Conservation (phyloP, 2,113 vertebrate genomes). For the Mormyrus iriodes region DNA sequence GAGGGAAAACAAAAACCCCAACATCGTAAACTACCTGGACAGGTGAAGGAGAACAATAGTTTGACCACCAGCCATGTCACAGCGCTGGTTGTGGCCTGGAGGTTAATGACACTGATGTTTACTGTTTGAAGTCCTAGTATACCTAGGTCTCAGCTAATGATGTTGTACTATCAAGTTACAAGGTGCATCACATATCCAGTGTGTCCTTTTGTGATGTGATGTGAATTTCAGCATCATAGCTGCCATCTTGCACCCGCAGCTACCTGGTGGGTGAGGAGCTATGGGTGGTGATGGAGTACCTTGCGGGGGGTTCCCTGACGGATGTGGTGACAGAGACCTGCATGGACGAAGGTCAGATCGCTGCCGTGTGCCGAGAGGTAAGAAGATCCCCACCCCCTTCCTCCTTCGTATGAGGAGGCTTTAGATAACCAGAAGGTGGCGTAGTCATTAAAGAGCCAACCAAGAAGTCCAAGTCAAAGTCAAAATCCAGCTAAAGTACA, state of each 20-base stretch:
- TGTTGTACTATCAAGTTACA: not conserved
- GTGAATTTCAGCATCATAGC: not conserved
- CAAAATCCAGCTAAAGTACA: not conserved
- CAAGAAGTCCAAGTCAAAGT: not conserved
- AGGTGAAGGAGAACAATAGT: constrained; percentile 61
- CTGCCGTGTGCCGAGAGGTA: constrained; percentile 94
- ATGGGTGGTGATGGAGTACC: constrained; percentile 98
- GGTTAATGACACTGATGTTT: not conserved
- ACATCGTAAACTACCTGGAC: constrained; percentile 97
- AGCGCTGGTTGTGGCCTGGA: not conserved
- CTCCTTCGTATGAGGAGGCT: not conserved
- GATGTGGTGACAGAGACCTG: constrained; percentile 94
- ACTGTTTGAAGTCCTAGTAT: not conserved
- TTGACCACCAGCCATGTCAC: not conserved
- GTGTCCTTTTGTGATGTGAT: not conserved
- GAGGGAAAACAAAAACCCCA: constrained; percentile 99
- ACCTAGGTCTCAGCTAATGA: not conserved
- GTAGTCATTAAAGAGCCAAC: not conserved
- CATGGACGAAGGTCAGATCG: constrained; percentile 96
- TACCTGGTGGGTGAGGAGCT: constrained; percentile 97
- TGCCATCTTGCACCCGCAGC: constrained; percentile 52
- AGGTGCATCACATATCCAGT: not conserved
- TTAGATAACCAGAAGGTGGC: not conserved
- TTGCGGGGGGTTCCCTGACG: constrained; percentile 91
- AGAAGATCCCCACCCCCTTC: constrained; percentile 19